Evolutionary conservation across 2,113 vertebrate species (phyloP).

Genomic region (Anser brachyrhynchus): DNA sequence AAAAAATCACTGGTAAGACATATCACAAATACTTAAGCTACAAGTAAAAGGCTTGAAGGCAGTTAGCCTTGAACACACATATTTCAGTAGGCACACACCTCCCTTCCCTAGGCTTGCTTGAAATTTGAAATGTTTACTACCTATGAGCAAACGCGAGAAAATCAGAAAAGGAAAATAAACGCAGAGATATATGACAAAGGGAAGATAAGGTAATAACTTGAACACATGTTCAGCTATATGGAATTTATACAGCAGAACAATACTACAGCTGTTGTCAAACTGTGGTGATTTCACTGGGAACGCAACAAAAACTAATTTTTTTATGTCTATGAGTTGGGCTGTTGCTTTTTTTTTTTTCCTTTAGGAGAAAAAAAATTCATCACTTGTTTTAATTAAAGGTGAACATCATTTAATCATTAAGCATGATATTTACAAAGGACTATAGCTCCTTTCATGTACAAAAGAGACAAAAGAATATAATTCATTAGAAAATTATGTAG

Average conservation of each 20-base stretch:
- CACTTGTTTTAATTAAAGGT: not conserved
- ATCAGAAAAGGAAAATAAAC: not conserved
- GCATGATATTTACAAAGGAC: not conserved
- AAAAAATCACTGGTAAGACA: accelerated
- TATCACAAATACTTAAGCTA: not conserved
- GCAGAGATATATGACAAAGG: not conserved
- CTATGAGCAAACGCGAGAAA: not conserved
- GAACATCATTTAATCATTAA: constrained; percentile 29
- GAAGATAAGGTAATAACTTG: not conserved
- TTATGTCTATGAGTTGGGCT: not conserved
- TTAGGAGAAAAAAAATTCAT: not conserved
- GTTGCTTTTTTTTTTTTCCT: not conserved
- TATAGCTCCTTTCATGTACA: not conserved
- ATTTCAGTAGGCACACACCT: not conserved
- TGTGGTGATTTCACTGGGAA: not conserved
- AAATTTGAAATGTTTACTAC: not conserved
- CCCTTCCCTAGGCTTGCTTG: not conserved
- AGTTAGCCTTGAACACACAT: not conserved
- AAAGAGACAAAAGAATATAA: constrained; percentile 22
- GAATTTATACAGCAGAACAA: not conserved
- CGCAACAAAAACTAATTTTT: not conserved
- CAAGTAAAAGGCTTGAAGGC: not conserved
- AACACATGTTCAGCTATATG: not conserved
- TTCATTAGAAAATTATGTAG: not conserved
- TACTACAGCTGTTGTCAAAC: not conserved